A percentile compares a stretch with the other conserved stretches of the same genome.
Conservation (phyloP, 2,888 invertebrate genomes). For the Heliconius hortense region DNA sequence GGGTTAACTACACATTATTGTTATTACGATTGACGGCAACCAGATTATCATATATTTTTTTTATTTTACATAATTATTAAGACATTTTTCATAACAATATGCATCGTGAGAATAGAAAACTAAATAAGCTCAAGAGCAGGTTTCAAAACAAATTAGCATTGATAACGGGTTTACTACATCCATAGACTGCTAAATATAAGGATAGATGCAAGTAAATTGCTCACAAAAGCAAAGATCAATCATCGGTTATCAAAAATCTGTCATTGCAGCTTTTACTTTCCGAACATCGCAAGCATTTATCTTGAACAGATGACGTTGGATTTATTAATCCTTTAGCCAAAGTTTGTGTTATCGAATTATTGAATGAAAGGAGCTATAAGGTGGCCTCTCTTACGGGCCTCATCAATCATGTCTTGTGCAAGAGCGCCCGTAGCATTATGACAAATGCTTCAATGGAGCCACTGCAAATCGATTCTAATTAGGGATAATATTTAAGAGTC, state of each 20-base stretch:
- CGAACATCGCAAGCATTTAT: conserved; percentile 45
- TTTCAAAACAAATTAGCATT: conserved; percentile 14
- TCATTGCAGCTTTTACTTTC: conserved; percentile 46
- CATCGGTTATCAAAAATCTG: conserved; percentile 45
- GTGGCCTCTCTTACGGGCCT: conserved; percentile 48
- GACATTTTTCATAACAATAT: neutral
- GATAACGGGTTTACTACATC: conserved; percentile 6
- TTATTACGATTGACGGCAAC: conserved; percentile 62
- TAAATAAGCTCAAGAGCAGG: neutral
- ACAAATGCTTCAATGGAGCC: conserved; percentile 63
- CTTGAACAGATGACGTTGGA: conserved; percentile 57
- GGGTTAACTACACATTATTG: conserved; percentile 69
- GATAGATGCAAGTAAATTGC: conserved; percentile 28
- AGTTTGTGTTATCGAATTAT: conserved; percentile 58
- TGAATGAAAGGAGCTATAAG: conserved; percentile 54
- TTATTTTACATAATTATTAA: conserved; percentile 46
- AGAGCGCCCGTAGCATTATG: conserved; percentile 59
- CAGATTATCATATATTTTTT: conserved; percentile 56
- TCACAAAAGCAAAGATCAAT: conserved; percentile 46
- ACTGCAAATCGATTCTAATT: conserved; percentile 77
- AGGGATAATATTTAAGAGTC: conserved; percentile 75
- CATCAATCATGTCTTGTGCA: conserved; percentile 76
- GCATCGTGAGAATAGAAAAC: conserved; percentile 13
- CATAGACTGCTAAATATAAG: conserved; percentile 25
- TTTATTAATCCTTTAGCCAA: conserved; percentile 68